These are phyloP conservation scores for Sitophilus oryzae DNA, from an alignment of 1,140 invertebrate species.

Conservation along the genomic window DNA sequence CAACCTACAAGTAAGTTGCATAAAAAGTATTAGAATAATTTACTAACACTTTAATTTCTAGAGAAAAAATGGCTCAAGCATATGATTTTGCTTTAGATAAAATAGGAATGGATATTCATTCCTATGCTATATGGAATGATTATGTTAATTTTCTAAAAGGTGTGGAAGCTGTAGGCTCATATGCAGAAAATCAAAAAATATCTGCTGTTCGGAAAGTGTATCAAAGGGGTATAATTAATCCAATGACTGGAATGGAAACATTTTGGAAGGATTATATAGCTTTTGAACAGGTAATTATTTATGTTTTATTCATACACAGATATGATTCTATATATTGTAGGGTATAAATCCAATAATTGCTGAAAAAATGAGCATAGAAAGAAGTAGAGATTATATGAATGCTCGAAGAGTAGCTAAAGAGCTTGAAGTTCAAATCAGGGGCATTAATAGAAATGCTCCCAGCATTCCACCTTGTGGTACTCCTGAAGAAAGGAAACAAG, in stretches of 20 bases:
- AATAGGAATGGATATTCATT: conserved; percentile 96
- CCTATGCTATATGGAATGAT: conserved; percentile 94
- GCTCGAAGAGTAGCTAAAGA: conserved; percentile 94
- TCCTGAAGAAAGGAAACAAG: conserved; percentile 90
- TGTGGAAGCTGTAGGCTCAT: conserved; percentile 95
- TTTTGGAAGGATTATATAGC: conserved; percentile 98
- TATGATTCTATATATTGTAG: conserved; percentile 23
- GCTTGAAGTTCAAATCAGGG: conserved; percentile 89
- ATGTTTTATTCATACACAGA: no score
- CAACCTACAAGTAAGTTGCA: conserved; percentile 84
- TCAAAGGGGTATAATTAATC: conserved; percentile 91
- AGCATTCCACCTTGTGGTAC: conserved; percentile 88
- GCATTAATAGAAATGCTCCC: conserved; percentile 89
- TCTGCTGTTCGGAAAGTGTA: conserved; percentile 95
- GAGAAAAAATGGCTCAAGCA: conserved; percentile 99
- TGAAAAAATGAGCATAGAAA: conserved; percentile 52
- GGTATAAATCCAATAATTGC: conserved; percentile 95
- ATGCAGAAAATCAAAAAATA: conserved; percentile 99
- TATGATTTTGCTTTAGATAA: conserved; percentile 99
- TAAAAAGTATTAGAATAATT: background rate
- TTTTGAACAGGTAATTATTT: conserved; percentile 68
- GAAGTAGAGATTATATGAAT: conserved; percentile 94
- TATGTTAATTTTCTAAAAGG: conserved; percentile 97
- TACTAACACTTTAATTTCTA: conserved; percentile 45
- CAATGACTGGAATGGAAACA: conserved; percentile 95